Evolutionary conservation across 1,140 invertebrate species (phyloP).

Genomic region (Drosophila rhopaloa): DNA sequence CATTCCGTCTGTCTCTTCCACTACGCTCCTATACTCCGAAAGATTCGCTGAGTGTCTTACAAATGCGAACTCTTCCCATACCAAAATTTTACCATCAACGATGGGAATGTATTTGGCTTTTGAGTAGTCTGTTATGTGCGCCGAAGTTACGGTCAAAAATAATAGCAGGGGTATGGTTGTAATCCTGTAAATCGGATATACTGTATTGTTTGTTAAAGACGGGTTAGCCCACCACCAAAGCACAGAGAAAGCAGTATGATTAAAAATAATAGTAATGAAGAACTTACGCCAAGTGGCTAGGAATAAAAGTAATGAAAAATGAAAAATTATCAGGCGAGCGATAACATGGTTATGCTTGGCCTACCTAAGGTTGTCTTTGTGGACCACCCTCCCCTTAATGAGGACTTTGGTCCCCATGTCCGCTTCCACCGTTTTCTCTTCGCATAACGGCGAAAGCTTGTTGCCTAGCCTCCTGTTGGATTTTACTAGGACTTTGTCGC

Average conservation of each 20-base stretch:
- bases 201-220: no score
- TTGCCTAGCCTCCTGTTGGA: background rate
- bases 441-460: no score
- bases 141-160: background rate
- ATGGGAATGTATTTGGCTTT: constrained; percentile 1
- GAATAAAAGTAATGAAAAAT: no score
- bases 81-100: constrained; percentile 1
- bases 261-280: constrained; percentile 3
- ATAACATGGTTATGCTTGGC: no score
- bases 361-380: no score
- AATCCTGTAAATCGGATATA: constrained; percentile 8
- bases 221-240: no score
- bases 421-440: no score
- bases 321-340: no score
- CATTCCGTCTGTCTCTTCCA: background rate
- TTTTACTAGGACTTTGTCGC: no score
- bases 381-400: no score
- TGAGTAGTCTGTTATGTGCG: background rate
- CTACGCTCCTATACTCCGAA: background rate
- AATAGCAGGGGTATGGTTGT: background rate
- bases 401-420: no score
- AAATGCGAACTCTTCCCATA: constrained; percentile 9
- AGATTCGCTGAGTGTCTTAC: constrained; percentile 18
- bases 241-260: no score
- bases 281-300: constrained; percentile 7